A percentile compares a stretch with the other conserved stretches of the same genome.
Conservation (phyloP, 2,797 vertebrate genomes). For the Pitangus sulphuratus region DNA sequence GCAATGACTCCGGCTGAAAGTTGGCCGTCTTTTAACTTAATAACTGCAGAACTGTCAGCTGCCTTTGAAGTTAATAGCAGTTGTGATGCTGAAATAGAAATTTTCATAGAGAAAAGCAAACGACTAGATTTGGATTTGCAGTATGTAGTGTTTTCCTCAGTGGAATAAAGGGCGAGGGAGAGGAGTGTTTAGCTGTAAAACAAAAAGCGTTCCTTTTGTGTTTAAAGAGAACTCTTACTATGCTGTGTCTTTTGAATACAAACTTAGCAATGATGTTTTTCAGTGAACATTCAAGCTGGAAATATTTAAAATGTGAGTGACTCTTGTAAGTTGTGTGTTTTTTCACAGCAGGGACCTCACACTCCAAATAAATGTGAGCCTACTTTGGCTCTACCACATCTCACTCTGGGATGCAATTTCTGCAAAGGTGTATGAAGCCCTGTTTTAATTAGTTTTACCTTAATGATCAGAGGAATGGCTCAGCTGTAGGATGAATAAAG, state of each 20-base stretch:
- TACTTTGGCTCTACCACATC: conserved; percentile 20
- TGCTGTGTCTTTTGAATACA: neutral
- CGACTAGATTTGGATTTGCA: conserved; percentile 20
- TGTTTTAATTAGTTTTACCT: conserved; percentile 65
- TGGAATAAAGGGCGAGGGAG: neutral
- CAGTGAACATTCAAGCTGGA: conserved; percentile 34
- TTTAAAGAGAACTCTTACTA: conserved; percentile 29
- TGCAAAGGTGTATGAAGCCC: conserved; percentile 17
- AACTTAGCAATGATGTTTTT: conserved; percentile 24
- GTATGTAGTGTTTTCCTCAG: neutral
- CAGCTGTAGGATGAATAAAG: neutral
- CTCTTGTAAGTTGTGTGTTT: neutral
- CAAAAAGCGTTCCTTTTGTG: neutral
- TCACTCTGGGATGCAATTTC: conserved; percentile 35
- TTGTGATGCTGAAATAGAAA: conserved; percentile 72
- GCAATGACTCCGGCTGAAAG: conserved; percentile 68
- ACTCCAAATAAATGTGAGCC: neutral
- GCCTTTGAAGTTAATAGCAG: conserved; percentile 75
- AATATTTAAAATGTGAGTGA: conserved; percentile 43
- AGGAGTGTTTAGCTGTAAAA: neutral
- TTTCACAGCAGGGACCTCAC: conserved; percentile 33
- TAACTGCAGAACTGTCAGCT: conserved; percentile 70
- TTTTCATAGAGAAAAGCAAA: conserved; percentile 59
- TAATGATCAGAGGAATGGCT: conserved; percentile 12
- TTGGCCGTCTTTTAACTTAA: conserved; percentile 73